Conservation (phyloP, 2,113 vertebrate genomes). For the Madoqua kirkii region DNA sequence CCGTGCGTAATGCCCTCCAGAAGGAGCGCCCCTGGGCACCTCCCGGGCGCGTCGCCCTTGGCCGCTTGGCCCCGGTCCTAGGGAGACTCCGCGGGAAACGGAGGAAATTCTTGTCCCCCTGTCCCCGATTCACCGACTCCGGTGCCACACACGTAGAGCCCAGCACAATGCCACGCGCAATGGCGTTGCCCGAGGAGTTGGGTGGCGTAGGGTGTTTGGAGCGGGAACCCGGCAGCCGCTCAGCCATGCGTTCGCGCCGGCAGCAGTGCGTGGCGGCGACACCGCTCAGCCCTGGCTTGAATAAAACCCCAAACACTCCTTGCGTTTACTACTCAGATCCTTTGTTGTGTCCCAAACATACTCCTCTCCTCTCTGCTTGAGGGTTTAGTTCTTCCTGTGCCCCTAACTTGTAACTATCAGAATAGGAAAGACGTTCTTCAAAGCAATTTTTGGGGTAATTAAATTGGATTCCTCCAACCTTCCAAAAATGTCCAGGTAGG, state of each 20-base stretch:
- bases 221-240: constrained; percentile 5
- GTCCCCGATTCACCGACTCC: neutral
- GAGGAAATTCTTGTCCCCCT: neutral
- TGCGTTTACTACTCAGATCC: constrained; percentile 9
- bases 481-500: neutral
- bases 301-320: neutral
- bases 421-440: neutral
- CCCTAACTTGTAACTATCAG: neutral
- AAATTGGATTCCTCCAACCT: neutral
- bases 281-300: neutral
- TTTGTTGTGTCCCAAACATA: constrained; percentile 47
- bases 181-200: constrained; percentile 47
- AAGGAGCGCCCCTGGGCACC: constrained; percentile 8
- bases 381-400: neutral
- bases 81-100: neutral
- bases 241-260: constrained; percentile 38
- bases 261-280: constrained; percentile 54
- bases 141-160: constrained; percentile 44
- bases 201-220: constrained; percentile 22
- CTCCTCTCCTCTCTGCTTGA: neutral
- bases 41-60: constrained; percentile 18
- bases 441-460: neutral
- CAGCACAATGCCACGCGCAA: constrained; percentile 52
- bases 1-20: neutral
- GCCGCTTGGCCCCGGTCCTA: neutral